phyloP scores from a whole-genome alignment of 2,113 vertebrate species.

The Xiphorhynchus elegans region DNA sequence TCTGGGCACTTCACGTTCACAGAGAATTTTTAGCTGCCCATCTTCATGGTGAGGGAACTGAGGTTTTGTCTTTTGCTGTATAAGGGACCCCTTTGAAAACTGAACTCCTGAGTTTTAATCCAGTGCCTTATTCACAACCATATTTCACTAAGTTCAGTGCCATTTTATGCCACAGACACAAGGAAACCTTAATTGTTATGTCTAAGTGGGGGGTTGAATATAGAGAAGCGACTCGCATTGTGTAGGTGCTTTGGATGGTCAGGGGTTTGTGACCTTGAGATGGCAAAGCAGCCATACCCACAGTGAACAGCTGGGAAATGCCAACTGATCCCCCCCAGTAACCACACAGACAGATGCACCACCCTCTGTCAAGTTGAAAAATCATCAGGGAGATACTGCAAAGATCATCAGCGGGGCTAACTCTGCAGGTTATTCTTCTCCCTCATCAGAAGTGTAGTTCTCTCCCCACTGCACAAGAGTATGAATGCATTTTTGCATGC shows the following conservation, averaged over 20 bases:
- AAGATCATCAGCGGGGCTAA: not conserved
- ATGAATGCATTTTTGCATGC: not conserved
- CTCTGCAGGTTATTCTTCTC: not conserved
- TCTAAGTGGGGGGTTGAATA: not conserved
- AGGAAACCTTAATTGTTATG: not conserved
- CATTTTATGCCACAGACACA: not conserved
- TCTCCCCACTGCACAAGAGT: not conserved
- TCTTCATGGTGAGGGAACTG: not conserved
- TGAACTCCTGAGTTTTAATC: not conserved
- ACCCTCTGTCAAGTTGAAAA: not conserved
- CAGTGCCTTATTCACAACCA: slow-evolving; percentile 25
- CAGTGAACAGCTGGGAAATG: not conserved
- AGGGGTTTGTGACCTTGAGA: not conserved
- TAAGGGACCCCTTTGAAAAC: not conserved
- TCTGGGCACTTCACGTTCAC: not conserved
- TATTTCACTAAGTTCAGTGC: not conserved
- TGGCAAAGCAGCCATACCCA: not conserved
- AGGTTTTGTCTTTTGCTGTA: not conserved
- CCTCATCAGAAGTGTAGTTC: not conserved
- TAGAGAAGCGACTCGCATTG: fast-evolving
- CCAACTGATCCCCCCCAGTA: not conserved
- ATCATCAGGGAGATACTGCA: not conserved
- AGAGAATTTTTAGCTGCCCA: not conserved
- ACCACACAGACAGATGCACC: not conserved
- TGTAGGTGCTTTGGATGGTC: not conserved